Evolutionary conservation across 2,113 vertebrate species (phyloP).

Genomic region (Microcebus jonahi): DNA sequence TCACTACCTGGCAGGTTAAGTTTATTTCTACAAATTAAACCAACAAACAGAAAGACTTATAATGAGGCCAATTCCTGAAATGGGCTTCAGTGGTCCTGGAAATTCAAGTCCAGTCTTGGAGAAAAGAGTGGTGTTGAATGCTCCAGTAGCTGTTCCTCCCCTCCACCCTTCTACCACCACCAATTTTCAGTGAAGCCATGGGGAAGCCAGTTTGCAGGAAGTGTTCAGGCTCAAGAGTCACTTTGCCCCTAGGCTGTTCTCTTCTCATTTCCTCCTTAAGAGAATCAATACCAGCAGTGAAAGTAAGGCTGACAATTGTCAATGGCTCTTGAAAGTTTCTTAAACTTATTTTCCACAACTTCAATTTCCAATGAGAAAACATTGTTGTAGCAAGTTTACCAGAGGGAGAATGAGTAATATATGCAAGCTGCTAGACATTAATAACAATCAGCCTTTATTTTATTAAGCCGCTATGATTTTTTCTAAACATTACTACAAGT

Average conservation of each 20-base stretch:
- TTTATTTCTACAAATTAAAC: constrained; percentile 59
- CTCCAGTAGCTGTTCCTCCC: not conserved
- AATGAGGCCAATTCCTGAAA: constrained; percentile 35
- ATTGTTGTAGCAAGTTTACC: not conserved
- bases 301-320: not conserved
- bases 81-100: not conserved
- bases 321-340: not conserved
- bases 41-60: constrained; percentile 38
- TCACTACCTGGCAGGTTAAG: not conserved
- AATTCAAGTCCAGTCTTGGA: not conserved
- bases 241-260: not conserved
- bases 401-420: not conserved
- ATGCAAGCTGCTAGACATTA: not conserved
- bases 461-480: not conserved
- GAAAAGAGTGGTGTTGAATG: not conserved
- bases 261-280: not conserved
- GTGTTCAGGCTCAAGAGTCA: not conserved
- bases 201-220: not conserved
- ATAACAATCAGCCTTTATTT: not conserved
- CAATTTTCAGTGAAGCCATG: not conserved
- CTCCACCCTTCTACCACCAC: no score
- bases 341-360: constrained; percentile 27
- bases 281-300: constrained; percentile 15
- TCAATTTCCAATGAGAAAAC: constrained; percentile 19
- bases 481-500: not conserved